phyloP scores from a whole-genome alignment of 2,888 invertebrate species.

The Cerastis leucographa region DNA sequence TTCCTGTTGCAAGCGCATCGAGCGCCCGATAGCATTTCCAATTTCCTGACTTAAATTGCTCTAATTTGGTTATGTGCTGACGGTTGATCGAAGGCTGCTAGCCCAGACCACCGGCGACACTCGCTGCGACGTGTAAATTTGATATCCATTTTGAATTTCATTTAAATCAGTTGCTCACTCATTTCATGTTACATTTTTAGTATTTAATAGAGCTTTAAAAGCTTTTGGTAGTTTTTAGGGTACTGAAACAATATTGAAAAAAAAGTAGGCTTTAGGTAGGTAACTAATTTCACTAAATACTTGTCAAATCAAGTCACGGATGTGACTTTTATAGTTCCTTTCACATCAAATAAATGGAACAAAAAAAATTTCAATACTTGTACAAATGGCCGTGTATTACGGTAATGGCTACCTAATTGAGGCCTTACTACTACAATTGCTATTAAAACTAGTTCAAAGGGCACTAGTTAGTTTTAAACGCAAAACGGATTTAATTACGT shows the following conservation, averaged over 20 bases:
- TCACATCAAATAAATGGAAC: conserved; percentile 38
- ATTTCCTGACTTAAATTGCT: conserved; percentile 91
- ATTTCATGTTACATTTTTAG: conserved; percentile 14
- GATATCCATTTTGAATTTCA: conserved; percentile 45
- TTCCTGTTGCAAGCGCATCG: conserved; percentile 84
- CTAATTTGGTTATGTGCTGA: conserved; percentile 90
- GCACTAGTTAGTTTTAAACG: conserved; percentile 43
- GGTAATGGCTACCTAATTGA: conserved; percentile 60
- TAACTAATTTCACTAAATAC: conserved; percentile 6
- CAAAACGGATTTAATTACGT: conserved; percentile 51
- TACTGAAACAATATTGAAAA: neutral
- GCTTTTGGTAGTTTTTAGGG: neutral
- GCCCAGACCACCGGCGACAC: conserved; percentile 77
- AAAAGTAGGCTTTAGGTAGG: neutral
- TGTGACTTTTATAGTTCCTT: conserved; percentile 38
- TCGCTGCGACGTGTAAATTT: conserved; percentile 78
- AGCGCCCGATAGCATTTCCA: conserved; percentile 88
- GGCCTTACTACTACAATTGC: conserved; percentile 54
- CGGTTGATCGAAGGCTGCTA: conserved; percentile 86
- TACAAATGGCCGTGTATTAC: conserved; percentile 46
- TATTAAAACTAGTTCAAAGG: conserved; percentile 43
- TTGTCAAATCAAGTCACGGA: conserved; percentile 23
- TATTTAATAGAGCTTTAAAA: neutral
- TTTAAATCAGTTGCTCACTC: conserved; percentile 22
- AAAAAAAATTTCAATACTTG: conserved; percentile 22